Evolutionary conservation across 2,888 invertebrate genomes (phyloP), one percentile per base, ranked within the genome.

Genomic region (Lycocerus yunnanus): DNA sequence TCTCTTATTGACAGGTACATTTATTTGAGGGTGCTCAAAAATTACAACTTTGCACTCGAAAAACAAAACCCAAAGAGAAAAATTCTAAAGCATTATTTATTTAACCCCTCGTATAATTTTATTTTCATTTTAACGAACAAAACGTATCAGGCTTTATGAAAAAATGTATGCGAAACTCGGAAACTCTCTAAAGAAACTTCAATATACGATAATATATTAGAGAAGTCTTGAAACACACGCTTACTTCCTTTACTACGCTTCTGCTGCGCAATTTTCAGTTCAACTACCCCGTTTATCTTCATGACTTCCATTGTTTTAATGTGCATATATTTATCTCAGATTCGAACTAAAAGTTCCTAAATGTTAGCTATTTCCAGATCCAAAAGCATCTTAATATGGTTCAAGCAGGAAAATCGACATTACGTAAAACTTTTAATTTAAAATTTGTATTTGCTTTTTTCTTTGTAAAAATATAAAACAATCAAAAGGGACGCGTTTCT

Each of bases 191-290:
- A 63, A 63, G 8, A 16, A 63, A 63, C 61, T 63, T 15, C 15
- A 63, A 20, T 15, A 20, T 18, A 10, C 61, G 61, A 18, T 63
- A 60, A 63, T 63, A 70, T 63, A 70, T 70, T 63, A 68, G 61
- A 27, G 43, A 27, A 43, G 63, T 70, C 63, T 60, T 27, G 61
- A 14, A 61, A n/a, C 14, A 27, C 59, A 69, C 69, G 63, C 63
- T 70, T 43, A 27, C 27, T 61, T 65, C 27, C 21, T 27, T 70
- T 70, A 70, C 65, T 63, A 61, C 69, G 6, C 69, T 63, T 70
- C 20, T 65, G 63, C 69, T 63, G 27, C n/a, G 71, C 59, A 71
- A 71, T 66, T 58, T 71, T 71, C 71, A 65, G 71, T 71, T 71
- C 71, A 71, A 15, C 59, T 71, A 71, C 71, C 71, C 66, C 71